Evolutionary conservation across 2,888 invertebrate genomes (phyloP).

Genomic region (Chydorus sphaericus): DNA sequence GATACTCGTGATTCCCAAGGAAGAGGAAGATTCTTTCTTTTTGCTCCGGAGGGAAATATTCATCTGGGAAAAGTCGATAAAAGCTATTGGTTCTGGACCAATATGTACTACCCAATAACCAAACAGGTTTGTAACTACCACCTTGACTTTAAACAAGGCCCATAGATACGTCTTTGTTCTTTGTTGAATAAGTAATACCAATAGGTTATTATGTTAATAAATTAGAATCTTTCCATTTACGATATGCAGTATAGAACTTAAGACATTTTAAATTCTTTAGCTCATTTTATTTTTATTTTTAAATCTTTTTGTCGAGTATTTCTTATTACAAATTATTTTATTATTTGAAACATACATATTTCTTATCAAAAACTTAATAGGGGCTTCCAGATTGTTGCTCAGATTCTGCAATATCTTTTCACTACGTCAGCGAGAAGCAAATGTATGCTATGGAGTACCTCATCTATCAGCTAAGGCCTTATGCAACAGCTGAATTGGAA

Average conservation of each 20-base stretch:
- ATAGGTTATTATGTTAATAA: no score
- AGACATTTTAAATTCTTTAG: not conserved
- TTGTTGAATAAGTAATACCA: no score
- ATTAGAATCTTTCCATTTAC: no score
- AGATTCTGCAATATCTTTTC: constrained; percentile 86
- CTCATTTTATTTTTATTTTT: not conserved
- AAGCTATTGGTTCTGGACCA: constrained; percentile 83
- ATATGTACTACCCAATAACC: constrained; percentile 78
- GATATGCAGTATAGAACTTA: not conserved
- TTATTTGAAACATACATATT: not conserved
- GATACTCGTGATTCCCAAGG: constrained; percentile 72
- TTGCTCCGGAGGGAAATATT: constrained; percentile 80
- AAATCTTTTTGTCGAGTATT: constrained; percentile 29
- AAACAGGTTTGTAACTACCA: not conserved
- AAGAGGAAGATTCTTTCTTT: constrained; percentile 83
- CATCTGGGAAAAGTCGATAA: constrained; percentile 69
- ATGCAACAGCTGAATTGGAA: constrained; percentile 25
- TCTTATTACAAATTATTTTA: constrained; percentile 47
- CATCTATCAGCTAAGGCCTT: constrained; percentile 76
- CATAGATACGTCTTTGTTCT: constrained; percentile 10
- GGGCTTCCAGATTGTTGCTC: constrained; percentile 80
- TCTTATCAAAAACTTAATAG: constrained; percentile 33
- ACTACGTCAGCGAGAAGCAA: constrained; percentile 74
- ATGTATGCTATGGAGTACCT: constrained; percentile 92
- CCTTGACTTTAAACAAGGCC: constrained; percentile 43